phyloP scores from a whole-genome alignment of 1,140 invertebrate species.

The Eubasilissa regina region DNA sequence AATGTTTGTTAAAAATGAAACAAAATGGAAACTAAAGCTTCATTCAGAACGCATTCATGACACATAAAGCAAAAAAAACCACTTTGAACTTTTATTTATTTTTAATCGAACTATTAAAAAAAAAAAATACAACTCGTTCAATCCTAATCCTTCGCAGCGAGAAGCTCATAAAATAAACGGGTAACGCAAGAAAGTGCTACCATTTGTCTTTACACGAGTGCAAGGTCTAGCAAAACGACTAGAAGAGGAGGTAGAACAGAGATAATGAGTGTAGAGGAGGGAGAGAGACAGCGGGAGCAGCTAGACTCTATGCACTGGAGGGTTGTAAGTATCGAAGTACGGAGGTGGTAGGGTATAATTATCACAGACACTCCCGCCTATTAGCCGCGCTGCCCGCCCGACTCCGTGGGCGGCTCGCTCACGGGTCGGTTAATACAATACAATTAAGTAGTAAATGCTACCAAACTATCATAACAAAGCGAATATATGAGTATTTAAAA shows the following conservation, averaged over 20 bases:
- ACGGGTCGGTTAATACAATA: constrained; percentile 9
- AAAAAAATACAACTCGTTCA: too few relatives aligned
- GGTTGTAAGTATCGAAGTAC: constrained; percentile 2
- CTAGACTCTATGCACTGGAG: background rate
- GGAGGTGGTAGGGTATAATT: constrained; percentile 31
- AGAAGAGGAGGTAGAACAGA: background rate
- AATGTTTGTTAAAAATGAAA: too few relatives aligned
- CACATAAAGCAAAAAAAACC: too few relatives aligned
- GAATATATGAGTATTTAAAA: background rate
- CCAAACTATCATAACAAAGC: constrained; percentile 16
- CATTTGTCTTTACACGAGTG: constrained; percentile 7
- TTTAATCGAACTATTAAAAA: too few relatives aligned
- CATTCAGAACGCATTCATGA: too few relatives aligned
- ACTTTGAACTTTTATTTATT: too few relatives aligned
- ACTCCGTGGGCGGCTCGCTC: background rate
- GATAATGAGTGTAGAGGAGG: background rate
- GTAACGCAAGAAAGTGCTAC: background rate
- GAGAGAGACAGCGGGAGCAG: background rate
- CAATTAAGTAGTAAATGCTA: constrained; percentile 16
- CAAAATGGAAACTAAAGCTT: too few relatives aligned
- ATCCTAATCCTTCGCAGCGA: background rate
- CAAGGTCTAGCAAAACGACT: background rate
- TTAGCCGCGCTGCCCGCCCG: constrained; percentile 17
- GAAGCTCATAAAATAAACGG: constrained; percentile 16
- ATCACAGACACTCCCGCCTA: constrained; percentile 44